Base-by-base conservation (phyloP, 1,140 invertebrate species). In the Anastatus disparis region DNA sequence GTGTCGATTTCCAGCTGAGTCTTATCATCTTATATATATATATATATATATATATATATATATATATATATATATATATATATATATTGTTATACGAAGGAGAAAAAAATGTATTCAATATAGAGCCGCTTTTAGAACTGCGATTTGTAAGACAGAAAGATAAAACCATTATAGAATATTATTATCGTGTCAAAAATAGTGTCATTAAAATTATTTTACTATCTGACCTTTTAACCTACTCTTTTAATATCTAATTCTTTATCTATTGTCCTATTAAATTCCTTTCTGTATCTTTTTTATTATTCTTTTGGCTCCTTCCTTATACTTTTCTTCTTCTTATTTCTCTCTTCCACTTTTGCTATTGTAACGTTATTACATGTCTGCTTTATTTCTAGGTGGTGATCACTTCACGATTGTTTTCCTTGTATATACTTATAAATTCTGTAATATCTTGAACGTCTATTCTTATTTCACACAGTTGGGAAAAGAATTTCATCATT, bases 331-430 rank as follows among this genome's bases (percentile, higher is more conserved):
- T n/a, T n/a, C n/a, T n/a, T 20, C 24, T 59, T 15, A 40, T 38
- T 12, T n/a, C n/a, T 35, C 27, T 40, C 20, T 26, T 8, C n/a
- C n/a, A n/a, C 24, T 2, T 58, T 44, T 52, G 35, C 66, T 52
- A 70, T 15, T 55, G 68, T 63, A 70, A 70, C 56, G 56, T 61
- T n/a, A 69, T 8, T 69, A 69, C 20, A 61, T 70, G 68, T 70
- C 44, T 64, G 22, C 59, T 73, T 76, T 68, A 74, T 77, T 73
- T 79, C 74, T 79, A 79, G 78, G 78, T 78, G 75, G 74, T 79
- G 73, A 74, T 73, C 63, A 62, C 72, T 58, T 69, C 62, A 75
- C 65, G 56, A 75, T 69, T 76, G 72, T 73, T 74, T 74, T 56
- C 68, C 63, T 73, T 79, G 67, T 75, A 75, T 65, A 75, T 74